Evolutionary conservation across 2,888 invertebrate species (phyloP), one percentile per base, ranked within the genome.

Genomic region (Dicycla oo): DNA sequence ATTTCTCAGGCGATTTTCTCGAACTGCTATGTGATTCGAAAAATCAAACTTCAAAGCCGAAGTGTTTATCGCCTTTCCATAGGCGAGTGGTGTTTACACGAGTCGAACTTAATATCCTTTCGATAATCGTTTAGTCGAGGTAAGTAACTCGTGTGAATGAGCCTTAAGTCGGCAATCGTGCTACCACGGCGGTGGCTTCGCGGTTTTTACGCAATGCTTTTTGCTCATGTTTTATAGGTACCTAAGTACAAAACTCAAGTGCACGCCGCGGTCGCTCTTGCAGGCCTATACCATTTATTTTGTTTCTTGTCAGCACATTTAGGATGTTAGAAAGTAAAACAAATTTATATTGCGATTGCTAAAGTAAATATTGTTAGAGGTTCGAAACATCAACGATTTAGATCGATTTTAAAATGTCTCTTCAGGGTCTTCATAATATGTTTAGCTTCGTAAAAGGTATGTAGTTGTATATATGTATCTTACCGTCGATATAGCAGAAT

Each of bases 171-270:
- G 26, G 47, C 47, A 43, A 49, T 61, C 79, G 73, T 78, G 73
- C 34, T 23, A 49, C 56, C 49, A 30, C 49, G 13, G 43, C 43
- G 47, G 34, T 61, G 26, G 43, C 61, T 61, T 79, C 56, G 61
- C 34, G 54, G 74, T 79, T 79, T 78, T 75, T 72, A 78, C 60
- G 73, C 73, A 61, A 56, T 61, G 15, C 38, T 62, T 61, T 77
- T 73, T 62, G 30, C 45, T 57, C 45, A 45, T 62, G 20, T 38
- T 75, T 62, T 56, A 13, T 56, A 60, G 1, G 0, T 74, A n/a
- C 15, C n/a, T 61, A 34, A 34, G 20, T 66, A 69, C 38, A 26
- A 56, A 43, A 58, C 40, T 43, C 18, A 70, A 43, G 58, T 78
- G n/a, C 53, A 54, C 30, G 30, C 38, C 20, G 51, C 71, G 45